These are phyloP conservation scores for Zophobas morio DNA, from an alignment of 1,140 invertebrate species.

Conservation along the genomic window DNA sequence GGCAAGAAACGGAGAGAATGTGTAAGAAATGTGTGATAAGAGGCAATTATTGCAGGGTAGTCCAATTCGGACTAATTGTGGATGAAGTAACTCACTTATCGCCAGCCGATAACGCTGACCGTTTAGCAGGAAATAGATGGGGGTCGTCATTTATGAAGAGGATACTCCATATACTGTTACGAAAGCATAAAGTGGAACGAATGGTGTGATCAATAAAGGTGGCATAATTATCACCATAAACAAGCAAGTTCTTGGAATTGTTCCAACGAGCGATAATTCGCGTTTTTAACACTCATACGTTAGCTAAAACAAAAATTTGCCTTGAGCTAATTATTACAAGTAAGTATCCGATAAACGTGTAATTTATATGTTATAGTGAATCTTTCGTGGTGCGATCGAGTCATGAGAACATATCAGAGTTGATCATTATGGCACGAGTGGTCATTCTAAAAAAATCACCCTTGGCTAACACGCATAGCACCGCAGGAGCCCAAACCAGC, in stretches of 20 bases:
- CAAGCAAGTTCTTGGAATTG: background rate
- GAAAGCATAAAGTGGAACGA: constrained; percentile 23
- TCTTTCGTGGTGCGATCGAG: background rate
- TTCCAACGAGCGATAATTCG: background rate
- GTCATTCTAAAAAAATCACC: constrained; percentile 48
- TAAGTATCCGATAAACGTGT: no score
- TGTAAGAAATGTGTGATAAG: constrained; percentile 40
- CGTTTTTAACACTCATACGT: no score
- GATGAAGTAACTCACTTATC: constrained; percentile 38
- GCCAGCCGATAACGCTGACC: constrained; percentile 20
- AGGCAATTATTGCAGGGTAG: constrained; percentile 42
- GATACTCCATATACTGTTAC: constrained; percentile 29
- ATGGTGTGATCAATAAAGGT: constrained; percentile 10
- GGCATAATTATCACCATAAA: background rate
- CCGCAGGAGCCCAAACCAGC: constrained; percentile 52
- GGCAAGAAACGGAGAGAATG: constrained; percentile 36
- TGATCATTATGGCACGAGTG: constrained; percentile 42
- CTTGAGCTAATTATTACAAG: no score
- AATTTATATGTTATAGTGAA: background rate
- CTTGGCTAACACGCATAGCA: constrained; percentile 44
- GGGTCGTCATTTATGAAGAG: constrained; percentile 29
- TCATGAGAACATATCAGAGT: constrained; percentile 22
- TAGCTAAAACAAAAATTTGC: no score
- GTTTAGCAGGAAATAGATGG: constrained; percentile 33
- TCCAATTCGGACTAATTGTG: constrained; percentile 37